Evolutionary conservation across 2,113 vertebrate genomes (phyloP).

Genomic region (Nibea albiflora): DNA sequence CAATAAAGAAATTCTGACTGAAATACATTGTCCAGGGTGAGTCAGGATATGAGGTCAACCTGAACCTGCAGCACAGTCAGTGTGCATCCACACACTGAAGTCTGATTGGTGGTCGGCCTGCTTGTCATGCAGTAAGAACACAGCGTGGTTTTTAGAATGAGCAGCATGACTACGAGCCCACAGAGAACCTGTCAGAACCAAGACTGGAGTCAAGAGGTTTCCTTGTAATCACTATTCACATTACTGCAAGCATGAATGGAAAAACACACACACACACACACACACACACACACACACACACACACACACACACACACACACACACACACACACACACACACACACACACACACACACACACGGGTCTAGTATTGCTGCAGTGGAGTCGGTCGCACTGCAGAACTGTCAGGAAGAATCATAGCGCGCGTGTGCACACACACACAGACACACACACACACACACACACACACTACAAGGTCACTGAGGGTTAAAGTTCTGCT

Average conservation of each 20-base stretch:
- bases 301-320: too few species aligned
- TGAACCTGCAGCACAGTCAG: background rate
- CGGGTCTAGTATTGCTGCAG: constrained; percentile 47
- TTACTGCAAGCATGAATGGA: background rate
- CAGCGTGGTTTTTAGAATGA: background rate
- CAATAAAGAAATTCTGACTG: too few species aligned
- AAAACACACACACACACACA: constrained; percentile 8
- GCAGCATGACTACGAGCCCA: background rate
- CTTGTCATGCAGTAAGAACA: background rate
- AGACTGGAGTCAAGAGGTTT: background rate
- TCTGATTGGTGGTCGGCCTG: background rate
- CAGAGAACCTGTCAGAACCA: background rate
- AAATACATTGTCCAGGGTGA: background rate
- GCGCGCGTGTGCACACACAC: too few species aligned
- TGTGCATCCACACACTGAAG: background rate
- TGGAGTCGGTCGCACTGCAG: constrained; percentile 53
- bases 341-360: too few species aligned
- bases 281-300: constrained; percentile 4
- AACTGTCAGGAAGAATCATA: constrained; percentile 66
- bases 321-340: too few species aligned
- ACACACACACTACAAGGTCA: constrained; percentile 44
- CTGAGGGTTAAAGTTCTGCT: constrained; percentile 47
- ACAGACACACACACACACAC: constrained; percentile 20
- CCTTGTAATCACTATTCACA: background rate
- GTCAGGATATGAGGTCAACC: too few species aligned